Conservation (phyloP, 1,140 invertebrate species). For the Pemphigus obesinymphae region DNA sequence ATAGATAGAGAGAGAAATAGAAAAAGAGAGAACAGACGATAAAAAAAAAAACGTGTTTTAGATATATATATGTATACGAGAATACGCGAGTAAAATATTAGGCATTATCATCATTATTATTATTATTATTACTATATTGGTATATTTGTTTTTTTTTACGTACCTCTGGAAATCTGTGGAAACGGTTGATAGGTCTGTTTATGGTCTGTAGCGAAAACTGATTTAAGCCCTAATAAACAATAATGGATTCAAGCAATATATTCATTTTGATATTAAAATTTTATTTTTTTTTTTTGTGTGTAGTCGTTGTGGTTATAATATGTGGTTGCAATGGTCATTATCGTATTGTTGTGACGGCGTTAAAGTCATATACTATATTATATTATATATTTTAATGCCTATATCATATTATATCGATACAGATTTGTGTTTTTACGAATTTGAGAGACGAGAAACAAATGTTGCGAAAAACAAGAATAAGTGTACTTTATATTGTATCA, state of each 20-base stretch:
- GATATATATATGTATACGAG: not conserved
- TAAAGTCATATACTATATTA: no score
- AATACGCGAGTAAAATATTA: not conserved
- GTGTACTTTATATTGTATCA: no score
- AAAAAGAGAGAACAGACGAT: not conserved
- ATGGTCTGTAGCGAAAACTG: conserved; percentile 41
- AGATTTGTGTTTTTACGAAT: no score
- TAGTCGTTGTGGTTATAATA: not conserved
- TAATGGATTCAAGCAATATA: conserved; percentile 32
- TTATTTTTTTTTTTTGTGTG: not conserved
- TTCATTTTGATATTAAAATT: not conserved
- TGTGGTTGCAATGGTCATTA: no score
- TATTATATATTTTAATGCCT: no score
- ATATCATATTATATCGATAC: no score
- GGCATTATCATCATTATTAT: not conserved
- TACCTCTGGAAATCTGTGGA: conserved; percentile 42
- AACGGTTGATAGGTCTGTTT: conserved; percentile 38
- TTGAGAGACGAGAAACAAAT: no score
- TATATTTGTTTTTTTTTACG: conserved; percentile 26
- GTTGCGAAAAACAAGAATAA: no score
- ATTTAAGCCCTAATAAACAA: conserved; percentile 41
- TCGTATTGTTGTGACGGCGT: no score
- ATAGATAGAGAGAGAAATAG: not conserved
- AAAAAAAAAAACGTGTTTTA: conserved; percentile 2
- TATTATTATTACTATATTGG: conserved; percentile 1